Conservation (phyloP, 1,140 invertebrate species). For the Magallana angulata region DNA sequence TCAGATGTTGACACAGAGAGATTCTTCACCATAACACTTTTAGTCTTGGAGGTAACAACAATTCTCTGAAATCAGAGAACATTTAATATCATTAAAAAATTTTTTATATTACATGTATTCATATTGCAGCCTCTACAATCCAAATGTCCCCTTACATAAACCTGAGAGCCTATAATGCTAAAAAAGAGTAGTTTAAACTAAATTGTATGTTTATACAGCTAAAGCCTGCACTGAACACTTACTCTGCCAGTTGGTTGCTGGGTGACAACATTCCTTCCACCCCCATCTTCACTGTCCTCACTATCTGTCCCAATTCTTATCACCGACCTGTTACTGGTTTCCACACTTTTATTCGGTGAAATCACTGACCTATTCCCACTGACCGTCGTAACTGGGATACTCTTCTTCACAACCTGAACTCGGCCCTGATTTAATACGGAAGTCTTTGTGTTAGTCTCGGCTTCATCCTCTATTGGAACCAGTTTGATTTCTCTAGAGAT, state of each 20-base stretch:
- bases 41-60: background rate
- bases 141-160: too few species aligned
- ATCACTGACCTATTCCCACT: slow-evolving; percentile 1
- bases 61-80: background rate
- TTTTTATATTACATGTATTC: too few species aligned
- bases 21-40: slow-evolving; percentile 20
- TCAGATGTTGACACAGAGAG: slow-evolving; percentile 33
- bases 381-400: background rate
- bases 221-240: background rate
- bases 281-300: background rate
- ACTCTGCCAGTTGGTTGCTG: background rate
- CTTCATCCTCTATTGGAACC: slow-evolving; percentile 1
- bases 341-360: background rate
- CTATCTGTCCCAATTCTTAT: background rate
- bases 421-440: background rate
- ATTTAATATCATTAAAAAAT: too few species aligned
- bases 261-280: background rate
- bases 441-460: background rate
- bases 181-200: too few species aligned
- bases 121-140: too few species aligned
- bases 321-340: background rate
- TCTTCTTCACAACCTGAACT: background rate
- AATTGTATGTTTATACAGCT: too few species aligned
- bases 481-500: slow-evolving; percentile 10
- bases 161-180: too few species aligned